Evolutionary conservation across 2,113 vertebrate species (phyloP), one percentile per base, ranked within the genome.

Genomic region (Lepus timidus): DNA sequence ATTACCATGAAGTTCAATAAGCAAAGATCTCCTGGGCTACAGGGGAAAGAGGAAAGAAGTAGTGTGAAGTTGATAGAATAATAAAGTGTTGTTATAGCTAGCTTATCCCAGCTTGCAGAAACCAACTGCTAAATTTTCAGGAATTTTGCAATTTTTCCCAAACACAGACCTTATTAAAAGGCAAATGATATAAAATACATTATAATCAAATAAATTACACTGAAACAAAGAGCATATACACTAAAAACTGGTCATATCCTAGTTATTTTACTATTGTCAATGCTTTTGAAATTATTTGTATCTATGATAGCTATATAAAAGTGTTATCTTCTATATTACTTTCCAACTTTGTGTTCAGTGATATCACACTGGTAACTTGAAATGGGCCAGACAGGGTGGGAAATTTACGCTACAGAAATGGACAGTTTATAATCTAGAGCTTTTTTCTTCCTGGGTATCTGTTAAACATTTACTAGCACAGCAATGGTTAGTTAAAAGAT

Each of bases 101-200:
- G 44, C 22, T 83, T 80, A 25, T 39, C 44, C 29, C 25, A 90
- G 16, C 12, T 58, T 92, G 27, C 33, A 85, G 81, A 23, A 62
- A 44, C 36, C 11, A 52, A 73, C 3, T 64, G 78, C 70, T 90
- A 36, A 44, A 62, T 68, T 74, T 70, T 88, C n/a, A 70, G 65
- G 51, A 85, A 64, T 84, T 90, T 44, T 82, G 16, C 12, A 33
- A 78, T 39, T 58, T 83, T 82, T 33, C 89, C 85, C 75, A 82
- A 58, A 61, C 19, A 79, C 2, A 64, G 58, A 19, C n/a, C 52
- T 80, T 70, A 61, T 27, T 75, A 78, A 95, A 95, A 85, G 39
- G 2, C 61, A 52, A 90, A 44, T 39, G 39, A 83, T 0, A 23
- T 44, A 55, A 44, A 71, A 1, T 58, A 19, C 44, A 58, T n/a